phyloP scores from a whole-genome alignment of 37 sponge, comb jelly and placozoan genomes.

The Agelas oroides region DNA sequence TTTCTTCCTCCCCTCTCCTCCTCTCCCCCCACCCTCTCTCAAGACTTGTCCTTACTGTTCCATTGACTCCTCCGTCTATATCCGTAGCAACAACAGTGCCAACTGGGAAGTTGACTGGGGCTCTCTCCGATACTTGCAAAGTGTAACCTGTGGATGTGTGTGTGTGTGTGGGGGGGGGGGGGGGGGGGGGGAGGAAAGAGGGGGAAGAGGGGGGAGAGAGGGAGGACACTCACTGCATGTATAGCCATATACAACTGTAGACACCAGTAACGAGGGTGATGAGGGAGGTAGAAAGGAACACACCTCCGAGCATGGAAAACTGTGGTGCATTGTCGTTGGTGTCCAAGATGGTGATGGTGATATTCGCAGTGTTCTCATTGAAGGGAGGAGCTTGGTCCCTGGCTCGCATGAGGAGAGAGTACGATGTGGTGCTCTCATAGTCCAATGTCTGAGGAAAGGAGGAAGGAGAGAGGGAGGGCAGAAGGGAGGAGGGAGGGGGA shows the following conservation, averaged over 20 bases:
- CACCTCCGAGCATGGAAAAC: conserved; percentile 22
- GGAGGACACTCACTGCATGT: too few relatives aligned
- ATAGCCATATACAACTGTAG: too few relatives aligned
- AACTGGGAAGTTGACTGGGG: conserved; percentile 9
- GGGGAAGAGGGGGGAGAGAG: too few relatives aligned
- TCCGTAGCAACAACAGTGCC: conserved; percentile 64
- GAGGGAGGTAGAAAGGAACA: too few relatives aligned
- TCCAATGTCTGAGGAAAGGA: conserved; percentile 20
- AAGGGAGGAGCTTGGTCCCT: not conserved
- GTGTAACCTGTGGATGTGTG: conserved; percentile 26
- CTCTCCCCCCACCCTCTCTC: too few relatives aligned
- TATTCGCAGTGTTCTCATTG: not conserved
- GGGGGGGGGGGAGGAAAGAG: too few relatives aligned
- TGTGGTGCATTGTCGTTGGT: conserved; percentile 41
- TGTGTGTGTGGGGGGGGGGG: too few relatives aligned
- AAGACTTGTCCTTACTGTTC: conserved; percentile 27
- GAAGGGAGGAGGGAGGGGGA: not conserved
- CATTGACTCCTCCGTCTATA: conserved; percentile 39
- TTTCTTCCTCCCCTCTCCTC: too few relatives aligned
- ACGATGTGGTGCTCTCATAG: conserved; percentile 32
- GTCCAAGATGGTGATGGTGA: conserved; percentile 34
- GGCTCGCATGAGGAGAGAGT: conserved; percentile 25
- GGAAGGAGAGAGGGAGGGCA: not conserved
- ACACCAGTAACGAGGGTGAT: too few relatives aligned
- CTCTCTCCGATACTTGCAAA: conserved; percentile 33